Conservation (phyloP, 2,113 vertebrate species). For the Tretioscincus oriximinensis region DNA sequence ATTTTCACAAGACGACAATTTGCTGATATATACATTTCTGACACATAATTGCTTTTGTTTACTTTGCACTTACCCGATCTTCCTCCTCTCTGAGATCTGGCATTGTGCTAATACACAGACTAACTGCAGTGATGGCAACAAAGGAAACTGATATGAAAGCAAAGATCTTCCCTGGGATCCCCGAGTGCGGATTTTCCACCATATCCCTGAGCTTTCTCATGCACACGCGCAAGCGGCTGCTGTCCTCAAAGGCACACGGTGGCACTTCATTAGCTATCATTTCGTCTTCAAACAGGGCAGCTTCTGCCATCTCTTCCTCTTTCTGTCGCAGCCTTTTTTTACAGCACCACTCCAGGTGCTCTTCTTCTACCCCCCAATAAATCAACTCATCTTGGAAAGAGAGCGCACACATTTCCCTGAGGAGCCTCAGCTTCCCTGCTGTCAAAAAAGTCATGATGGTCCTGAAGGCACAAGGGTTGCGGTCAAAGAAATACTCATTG, state of each 20-base stretch:
- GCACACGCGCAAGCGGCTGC: conserved; percentile 65
- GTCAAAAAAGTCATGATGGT: conserved; percentile 91
- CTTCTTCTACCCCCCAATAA: conserved; percentile 95
- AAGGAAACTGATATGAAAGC: conserved; percentile 91
- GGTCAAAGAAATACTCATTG: conserved; percentile 98
- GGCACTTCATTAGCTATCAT: conserved; percentile 62
- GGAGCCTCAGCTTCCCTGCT: conserved; percentile 89
- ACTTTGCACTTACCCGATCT: conserved; percentile 83
- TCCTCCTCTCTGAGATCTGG: conserved; percentile 93
- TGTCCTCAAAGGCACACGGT: conserved; percentile 65
- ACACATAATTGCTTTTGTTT: background rate
- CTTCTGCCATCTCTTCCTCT: conserved; percentile 88
- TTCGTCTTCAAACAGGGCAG: conserved; percentile 72
- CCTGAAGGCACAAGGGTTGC: conserved; percentile 93
- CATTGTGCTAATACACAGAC: conserved; percentile 96
- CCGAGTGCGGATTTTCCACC: conserved; percentile 93
- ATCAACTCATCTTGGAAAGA: conserved; percentile 96
- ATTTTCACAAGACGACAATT: background rate
- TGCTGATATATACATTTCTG: background rate
- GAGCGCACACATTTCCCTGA: conserved; percentile 91
- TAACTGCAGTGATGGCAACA: conserved; percentile 92
- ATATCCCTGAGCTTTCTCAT: conserved; percentile 87
- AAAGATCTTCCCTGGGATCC: conserved; percentile 92
- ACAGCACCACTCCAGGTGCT: conserved; percentile 92
- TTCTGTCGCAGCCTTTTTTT: conserved; percentile 84